These are phyloP conservation scores for Dendropsophus ebraccatus DNA, from an alignment of 2,113 vertebrate species.

Conservation along the genomic window DNA sequence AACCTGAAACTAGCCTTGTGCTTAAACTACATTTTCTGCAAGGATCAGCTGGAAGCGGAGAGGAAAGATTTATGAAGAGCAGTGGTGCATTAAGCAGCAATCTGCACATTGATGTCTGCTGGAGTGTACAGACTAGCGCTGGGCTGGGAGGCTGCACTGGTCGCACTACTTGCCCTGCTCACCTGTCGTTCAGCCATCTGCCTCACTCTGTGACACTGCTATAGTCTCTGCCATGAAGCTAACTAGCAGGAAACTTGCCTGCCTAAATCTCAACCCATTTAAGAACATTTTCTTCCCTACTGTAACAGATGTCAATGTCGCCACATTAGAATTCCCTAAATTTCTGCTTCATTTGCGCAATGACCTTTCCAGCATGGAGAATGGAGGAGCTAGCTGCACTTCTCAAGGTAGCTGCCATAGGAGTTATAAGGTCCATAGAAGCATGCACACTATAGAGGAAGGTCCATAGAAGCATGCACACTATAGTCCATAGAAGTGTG, in stretches of 20 bases:
- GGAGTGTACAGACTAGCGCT: constrained; percentile 43
- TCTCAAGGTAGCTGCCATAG: background rate
- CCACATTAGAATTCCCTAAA: background rate
- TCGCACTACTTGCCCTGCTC: constrained; percentile 9
- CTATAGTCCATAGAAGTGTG: too few species aligned
- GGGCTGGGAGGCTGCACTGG: constrained; percentile 2
- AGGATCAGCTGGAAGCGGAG: constrained; percentile 25
- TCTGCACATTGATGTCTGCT: constrained; percentile 30
- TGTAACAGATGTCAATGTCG: background rate
- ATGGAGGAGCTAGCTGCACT: background rate
- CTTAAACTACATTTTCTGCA: background rate
- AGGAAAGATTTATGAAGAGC: constrained; percentile 31
- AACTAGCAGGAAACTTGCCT: constrained; percentile 39
- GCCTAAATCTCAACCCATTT: background rate
- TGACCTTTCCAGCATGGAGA: background rate
- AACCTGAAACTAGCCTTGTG: constrained; percentile 19
- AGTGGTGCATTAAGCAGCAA: constrained; percentile 48
- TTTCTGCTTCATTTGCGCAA: background rate
- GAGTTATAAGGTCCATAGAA: too few species aligned
- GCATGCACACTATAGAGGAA: background rate
- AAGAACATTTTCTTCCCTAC: background rate
- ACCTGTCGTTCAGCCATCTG: constrained; percentile 32
- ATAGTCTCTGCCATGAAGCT: constrained; percentile 18
- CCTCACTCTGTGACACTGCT: background rate
- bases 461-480: background rate